Evolutionary conservation across 2,113 vertebrate species (phyloP), one percentile per base, ranked within the genome.

Genomic region (Notechis scutatus): DNA sequence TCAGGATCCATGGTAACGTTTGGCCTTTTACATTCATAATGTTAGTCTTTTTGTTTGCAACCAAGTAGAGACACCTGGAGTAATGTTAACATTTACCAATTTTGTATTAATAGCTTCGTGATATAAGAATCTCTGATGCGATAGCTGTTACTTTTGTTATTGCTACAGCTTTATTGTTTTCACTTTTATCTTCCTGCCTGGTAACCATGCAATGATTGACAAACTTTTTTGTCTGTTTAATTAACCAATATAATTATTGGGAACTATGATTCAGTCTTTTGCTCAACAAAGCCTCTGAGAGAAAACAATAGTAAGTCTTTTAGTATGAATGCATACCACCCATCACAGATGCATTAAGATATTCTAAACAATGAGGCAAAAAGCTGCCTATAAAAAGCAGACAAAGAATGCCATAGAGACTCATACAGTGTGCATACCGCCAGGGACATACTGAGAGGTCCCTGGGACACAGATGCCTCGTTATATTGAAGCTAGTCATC

Each of bases 161-260:
- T 97, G 97, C 97, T 97, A 96, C 97, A 97, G 97, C 97, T 97
- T 97, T 98, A 97, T 97, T 98, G 96, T 98, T 97, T 96, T 98
- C 97, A 98, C 97, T 98, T 98, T 97, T 97, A 98, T 98, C 97
- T 97, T 96, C 96, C 96, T 98, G 97, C 98, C 97, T 98, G 97
- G 98, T 97, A 98, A 98, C 98, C 94, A 61, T 96, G 97, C 98
- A 98, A 96, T 97, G 97, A 98, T 98, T 98, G 98, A 98, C 97
- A 98, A 98, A 98, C 98, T 98, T 98, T 98, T 97, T 98, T 98
- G 97, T 98, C 97, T 98, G 98, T 98, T 98, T 98, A 98, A 98
- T 98, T 98, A 98, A 98, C 97, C 98, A 98, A 98, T 98, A 97
- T 98, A 98, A 98, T 98, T 98, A 98, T 98, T 98, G 96, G 97